phyloP scores from a whole-genome alignment of 2,113 vertebrate species.

The Dunckerocampus dactyliophorus region DNA sequence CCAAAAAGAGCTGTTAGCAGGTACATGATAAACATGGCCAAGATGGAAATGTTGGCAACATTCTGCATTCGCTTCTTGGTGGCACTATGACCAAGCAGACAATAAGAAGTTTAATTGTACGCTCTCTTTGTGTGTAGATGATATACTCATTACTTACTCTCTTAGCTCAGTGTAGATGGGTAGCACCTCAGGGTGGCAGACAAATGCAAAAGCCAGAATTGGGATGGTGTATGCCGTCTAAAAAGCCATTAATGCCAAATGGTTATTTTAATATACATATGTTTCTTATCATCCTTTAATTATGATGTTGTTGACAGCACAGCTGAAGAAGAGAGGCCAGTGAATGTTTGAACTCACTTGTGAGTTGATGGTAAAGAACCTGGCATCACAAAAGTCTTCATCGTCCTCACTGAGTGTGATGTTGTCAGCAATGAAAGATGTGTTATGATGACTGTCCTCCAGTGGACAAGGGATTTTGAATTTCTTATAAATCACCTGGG shows the following conservation, averaged over 20 bases:
- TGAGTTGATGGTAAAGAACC: slow-evolving; percentile 76
- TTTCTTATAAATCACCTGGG: slow-evolving; percentile 84
- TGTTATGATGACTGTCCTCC: neutral
- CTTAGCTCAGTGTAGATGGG: slow-evolving; percentile 83
- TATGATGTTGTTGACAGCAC: neutral
- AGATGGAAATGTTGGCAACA: slow-evolving; percentile 80
- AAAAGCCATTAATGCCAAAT: slow-evolving; percentile 29
- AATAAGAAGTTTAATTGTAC: neutral
- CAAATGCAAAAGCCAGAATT: slow-evolving; percentile 83
- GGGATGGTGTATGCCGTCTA: slow-evolving; percentile 79
- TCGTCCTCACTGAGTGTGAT: neutral
- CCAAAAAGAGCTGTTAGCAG: slow-evolving; percentile 81
- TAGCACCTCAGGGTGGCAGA: slow-evolving; percentile 84
- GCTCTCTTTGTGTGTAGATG: neutral
- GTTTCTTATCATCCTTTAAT: neutral
- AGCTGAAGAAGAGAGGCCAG: neutral
- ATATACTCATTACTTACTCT: slow-evolving; percentile 61
- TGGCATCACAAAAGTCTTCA: slow-evolving; percentile 65
- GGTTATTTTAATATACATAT: neutral
- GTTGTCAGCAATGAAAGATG: accelerated
- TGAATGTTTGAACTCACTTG: slow-evolving; percentile 62
- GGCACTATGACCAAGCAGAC: slow-evolving; percentile 46
- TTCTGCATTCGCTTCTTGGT: slow-evolving; percentile 81
- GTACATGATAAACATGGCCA: slow-evolving; percentile 87
- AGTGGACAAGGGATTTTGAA: slow-evolving; percentile 76